Base-by-base conservation (phyloP, 2,888 invertebrate genomes). In the Copidosoma aretas region DNA sequence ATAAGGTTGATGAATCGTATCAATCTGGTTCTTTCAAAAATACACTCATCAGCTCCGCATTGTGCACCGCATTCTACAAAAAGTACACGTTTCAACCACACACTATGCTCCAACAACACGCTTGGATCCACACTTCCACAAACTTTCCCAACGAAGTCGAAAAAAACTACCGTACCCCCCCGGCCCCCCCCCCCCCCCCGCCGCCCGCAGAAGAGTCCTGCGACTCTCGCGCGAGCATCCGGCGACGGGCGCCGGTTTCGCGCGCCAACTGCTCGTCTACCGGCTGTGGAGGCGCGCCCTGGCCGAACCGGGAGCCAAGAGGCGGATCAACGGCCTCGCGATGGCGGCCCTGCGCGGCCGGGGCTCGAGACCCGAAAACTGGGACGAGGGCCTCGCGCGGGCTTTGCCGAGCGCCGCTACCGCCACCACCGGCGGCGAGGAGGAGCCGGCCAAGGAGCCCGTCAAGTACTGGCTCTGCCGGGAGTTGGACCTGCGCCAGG, bases 241-340 rank as follows among this genome's bases (percentile, higher is more conserved):
- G 51, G 74, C 76, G 62, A 73, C 75, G 72, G 77, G 77, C 67
- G 68, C 68, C 67, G 76, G 80, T 79, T 84, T 82, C 71, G 77
- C 80, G 68, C 79, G 83, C 56, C 82, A 80, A 65, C 75, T 84
- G 70, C 78, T 84, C 25, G 77, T 78, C 57, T 83, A 80, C 75
- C 78, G 80, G 67, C 75, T 83, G 46, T 83, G 82, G 83, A 82
- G 79, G 68, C 80, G 79, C 69, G 75, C 82, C 49, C 81, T 80
- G 73, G 78, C 72, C 46, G 77, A 79, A 64, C 72, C 73, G 39
- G 74, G 76, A 15, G 76, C 77, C 19, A 80, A 78, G 67, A 76
- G 77, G 73, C 74, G 79, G 59, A 81, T 82, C 71, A 77, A 77
- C 60, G 61, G 75, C 54, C 74, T 70, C 60, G 83, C 82, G 19